These are phyloP conservation scores for Dasysyrphus albostriatus DNA, from an alignment of 2,888 invertebrate species.

Conservation along the genomic window DNA sequence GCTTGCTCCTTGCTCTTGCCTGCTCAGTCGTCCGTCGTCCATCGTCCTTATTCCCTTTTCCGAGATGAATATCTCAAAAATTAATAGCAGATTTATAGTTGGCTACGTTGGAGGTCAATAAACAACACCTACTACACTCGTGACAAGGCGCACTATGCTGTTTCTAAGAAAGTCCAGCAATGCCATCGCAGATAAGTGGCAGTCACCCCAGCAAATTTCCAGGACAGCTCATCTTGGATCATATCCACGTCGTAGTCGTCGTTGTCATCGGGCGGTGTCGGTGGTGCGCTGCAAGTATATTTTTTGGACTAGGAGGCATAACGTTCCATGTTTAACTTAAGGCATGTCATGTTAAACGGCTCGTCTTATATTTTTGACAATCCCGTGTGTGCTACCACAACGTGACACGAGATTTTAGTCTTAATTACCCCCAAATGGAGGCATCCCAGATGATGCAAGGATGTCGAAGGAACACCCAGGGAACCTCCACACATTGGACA, in stretches of 20 bases:
- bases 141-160: constrained; percentile 68
- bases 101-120: constrained; percentile 75
- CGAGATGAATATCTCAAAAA: constrained; percentile 68
- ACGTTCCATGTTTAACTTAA: constrained; percentile 70
- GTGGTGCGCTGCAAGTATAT: neutral
- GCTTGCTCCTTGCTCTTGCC: neutral
- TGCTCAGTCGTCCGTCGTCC: too few species aligned
- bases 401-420: constrained; percentile 79
- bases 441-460: constrained; percentile 45
- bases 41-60: neutral
- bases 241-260: constrained; percentile 14
- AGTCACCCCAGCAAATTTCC: constrained; percentile 68
- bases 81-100: constrained; percentile 75
- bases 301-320: constrained; percentile 51
- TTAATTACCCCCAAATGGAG: constrained; percentile 77
- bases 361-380: constrained; percentile 76
- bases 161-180: constrained; percentile 70
- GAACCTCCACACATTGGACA: constrained; percentile 34
- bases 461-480: constrained; percentile 69
- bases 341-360: constrained; percentile 73
- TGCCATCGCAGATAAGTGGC: constrained; percentile 68
- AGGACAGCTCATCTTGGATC: constrained; percentile 71
- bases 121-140: constrained; percentile 69
- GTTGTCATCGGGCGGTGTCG: neutral
- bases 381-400: constrained; percentile 55